Percentiles rank a stretch among this genome's conserved stretches.
These are phyloP conservation scores for Channa maculata DNA, from an alignment of 2,113 vertebrate species.

Conservation along the genomic window DNA sequence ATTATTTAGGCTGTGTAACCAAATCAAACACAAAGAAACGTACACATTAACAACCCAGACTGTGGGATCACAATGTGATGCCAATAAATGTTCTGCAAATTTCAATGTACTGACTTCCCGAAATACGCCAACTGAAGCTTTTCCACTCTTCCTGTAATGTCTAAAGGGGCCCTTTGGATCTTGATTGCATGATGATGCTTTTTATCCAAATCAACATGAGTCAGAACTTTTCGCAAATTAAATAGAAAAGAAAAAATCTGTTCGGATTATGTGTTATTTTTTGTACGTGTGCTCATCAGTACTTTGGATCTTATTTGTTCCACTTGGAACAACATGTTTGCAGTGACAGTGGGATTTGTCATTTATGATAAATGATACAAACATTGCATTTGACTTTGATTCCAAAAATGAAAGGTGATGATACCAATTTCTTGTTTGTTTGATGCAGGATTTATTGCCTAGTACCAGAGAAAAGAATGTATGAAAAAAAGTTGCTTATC, in stretches of 20 bases:
- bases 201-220: slow-evolving; percentile 53
- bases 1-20: slow-evolving; percentile 27
- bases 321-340: slow-evolving; percentile 13
- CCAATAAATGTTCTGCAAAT: not conserved
- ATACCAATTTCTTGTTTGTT: not conserved
- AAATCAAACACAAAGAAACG: slow-evolving; percentile 23
- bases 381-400: not conserved
- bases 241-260: not conserved
- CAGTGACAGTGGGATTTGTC: not conserved
- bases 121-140: slow-evolving; percentile 13
- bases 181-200: slow-evolving; percentile 32
- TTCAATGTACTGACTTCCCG: not conserved
- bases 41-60: not conserved
- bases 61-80: not conserved
- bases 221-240: slow-evolving; percentile 40
- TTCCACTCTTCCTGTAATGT: slow-evolving; percentile 37
- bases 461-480: slow-evolving; percentile 33
- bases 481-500: slow-evolving; percentile 39
- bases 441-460: slow-evolving; percentile 34
- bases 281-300: not conserved
- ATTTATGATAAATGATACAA: slow-evolving; percentile 27
- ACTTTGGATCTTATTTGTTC: not conserved
- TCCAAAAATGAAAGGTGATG: not conserved
- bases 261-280: slow-evolving; percentile 32
- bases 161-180: not conserved